Evolutionary conservation across 1,140 invertebrate genomes (phyloP), one percentile per base, ranked within the genome.

Genomic region (Mamestra configurata): DNA sequence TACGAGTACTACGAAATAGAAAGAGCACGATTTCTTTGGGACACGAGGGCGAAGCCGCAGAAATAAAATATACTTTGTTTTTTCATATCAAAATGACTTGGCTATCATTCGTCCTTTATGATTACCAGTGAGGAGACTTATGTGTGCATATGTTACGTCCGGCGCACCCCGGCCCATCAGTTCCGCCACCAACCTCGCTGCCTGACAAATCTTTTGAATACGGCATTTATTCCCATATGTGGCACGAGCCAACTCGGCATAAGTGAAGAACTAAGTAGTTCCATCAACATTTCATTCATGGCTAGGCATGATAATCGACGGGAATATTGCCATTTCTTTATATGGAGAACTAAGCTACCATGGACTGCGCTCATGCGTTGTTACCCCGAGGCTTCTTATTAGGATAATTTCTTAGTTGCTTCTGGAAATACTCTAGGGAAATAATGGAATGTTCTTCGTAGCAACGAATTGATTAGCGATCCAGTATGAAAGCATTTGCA

Each of bases 391-490:
- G 22, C 22, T 8, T 11, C 22, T 8, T 55, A n/a, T n/a, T n/a
- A 4, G 10, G 59, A 64, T 37, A 40, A 40, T 18, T 66, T 11
- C n/a, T 22, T 37, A 18, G n/a, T 18, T 15, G n/a, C 35, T 37
- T 64, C 31, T 64, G 59, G n/a, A 18, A 18, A 64, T 10, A 64
- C 57, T 27, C 31, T 37, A 10, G 59, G 59, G 59, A 64, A 64
- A 64, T 64, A 64, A 20, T 40, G 18, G 3, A 40, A 66, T 40
- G 18, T n/a, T 40, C 1, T 13, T 22, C 22, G 53, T 5, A 13
- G 35, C 61, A 10, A 66, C 35, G 35, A 40, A 66, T 22, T 66
- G 4, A 66, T 66, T 66, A 10, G 8, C 20, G 35, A 27, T 57
- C 11, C 18, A 40, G 20, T 40, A 31, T 40, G 35, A 40, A 66